Base-by-base conservation (phyloP, 2,888 invertebrate genomes). In the Epirrhoe alternata region DNA sequence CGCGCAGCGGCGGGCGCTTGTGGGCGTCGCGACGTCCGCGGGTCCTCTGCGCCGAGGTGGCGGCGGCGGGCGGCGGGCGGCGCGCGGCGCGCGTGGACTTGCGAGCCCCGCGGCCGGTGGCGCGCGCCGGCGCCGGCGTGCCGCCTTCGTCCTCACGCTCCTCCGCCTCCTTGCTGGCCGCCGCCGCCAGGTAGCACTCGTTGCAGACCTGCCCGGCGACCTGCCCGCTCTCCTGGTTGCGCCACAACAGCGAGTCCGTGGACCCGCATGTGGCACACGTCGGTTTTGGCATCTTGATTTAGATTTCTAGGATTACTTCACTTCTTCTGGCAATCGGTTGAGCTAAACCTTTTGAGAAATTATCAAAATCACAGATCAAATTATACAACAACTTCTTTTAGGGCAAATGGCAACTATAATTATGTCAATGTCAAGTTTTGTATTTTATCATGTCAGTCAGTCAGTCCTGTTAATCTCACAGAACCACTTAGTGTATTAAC, bases 1-100 rank as follows among this genome's bases (percentile, higher is more conserved):
- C 97, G 86, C 97, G 97, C 4, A 96, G 94, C 0, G 97, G 97
- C 30, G 94, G 95, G 77, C 96, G 95, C 85, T 97, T 97, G 79
- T 97, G 97, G 64, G 97, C 94, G 60, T 96, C 95, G 68, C 98
- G 91, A 2, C 98, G 94, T 14, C 97, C 96, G 76, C 96, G 95
- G 0, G 97, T 3, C 97, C 97, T 94, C 0, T 95, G 93, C n/a
- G 90, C 73, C 0, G 82, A 97, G 66, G 35, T n/a, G 38, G 77
- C 96, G 95, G 97, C 3, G 96, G 94, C 0, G 97, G 97, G 33
- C 94, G 95, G 77, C 96, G 95, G 69, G 95, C 93, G 90, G 73
- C 0, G 83, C 74, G 64, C 93, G 89, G 74, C 0, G 83, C 74
- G 66, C 0, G 83, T 83, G 92, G 0, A 94, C 81, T 14, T n/a